These are phyloP conservation scores for Mobula hypostoma DNA, from an alignment of 2,113 vertebrate genomes.

Conservation along the genomic window DNA sequence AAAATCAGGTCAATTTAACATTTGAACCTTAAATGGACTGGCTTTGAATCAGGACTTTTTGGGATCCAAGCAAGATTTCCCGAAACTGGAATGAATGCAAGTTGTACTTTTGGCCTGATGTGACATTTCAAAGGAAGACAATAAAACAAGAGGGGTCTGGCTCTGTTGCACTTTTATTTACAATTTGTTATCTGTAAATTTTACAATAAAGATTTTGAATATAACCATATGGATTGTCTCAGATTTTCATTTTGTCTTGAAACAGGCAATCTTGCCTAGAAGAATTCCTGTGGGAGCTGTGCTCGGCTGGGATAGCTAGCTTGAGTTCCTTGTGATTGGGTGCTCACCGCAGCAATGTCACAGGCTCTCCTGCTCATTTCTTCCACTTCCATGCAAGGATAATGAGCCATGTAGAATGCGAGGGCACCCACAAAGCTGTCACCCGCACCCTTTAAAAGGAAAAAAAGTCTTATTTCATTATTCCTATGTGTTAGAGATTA, in stretches of 20 bases:
- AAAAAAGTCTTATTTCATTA: constrained; percentile 40
- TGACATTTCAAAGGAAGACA: background rate
- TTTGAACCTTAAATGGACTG: constrained; percentile 45
- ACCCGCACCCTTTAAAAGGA: constrained; percentile 77
- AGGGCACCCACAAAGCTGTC: constrained; percentile 91
- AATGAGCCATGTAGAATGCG: constrained; percentile 82
- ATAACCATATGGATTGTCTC: background rate
- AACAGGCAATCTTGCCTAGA: constrained; percentile 51
- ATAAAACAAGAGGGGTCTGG: background rate
- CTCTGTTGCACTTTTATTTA: constrained; percentile 13
- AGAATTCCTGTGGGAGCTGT: constrained; percentile 70
- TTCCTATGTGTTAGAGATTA: constrained; percentile 38
- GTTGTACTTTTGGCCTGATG: too few species aligned
- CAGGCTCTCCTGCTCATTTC: constrained; percentile 83
- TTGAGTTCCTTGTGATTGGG: constrained; percentile 77
- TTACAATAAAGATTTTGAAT: background rate
- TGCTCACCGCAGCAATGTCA: constrained; percentile 71
- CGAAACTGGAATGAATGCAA: background rate
- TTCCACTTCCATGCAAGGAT: constrained; percentile 71
- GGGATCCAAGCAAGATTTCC: background rate
- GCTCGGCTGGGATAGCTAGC: constrained; percentile 72
- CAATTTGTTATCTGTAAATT: background rate
- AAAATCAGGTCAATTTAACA: constrained; percentile 83
- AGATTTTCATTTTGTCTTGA: background rate
- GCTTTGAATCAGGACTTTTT: constrained; percentile 47